These are phyloP conservation scores for Lepidurus packardi DNA, from an alignment of 1,140 invertebrate species.

Conservation along the genomic window DNA sequence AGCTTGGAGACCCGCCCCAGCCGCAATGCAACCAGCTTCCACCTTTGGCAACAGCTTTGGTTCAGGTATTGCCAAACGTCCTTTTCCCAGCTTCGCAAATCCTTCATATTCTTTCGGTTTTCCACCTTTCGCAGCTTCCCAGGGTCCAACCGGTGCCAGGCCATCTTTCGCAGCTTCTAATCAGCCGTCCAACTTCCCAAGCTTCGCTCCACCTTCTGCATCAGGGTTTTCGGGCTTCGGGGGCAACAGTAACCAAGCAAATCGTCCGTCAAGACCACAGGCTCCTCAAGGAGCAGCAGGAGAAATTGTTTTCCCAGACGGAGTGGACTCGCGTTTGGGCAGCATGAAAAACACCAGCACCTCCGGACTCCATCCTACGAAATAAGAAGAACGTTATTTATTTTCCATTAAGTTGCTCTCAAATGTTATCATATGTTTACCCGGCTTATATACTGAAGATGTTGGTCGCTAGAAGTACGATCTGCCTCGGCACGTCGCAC, in stretches of 20 bases:
- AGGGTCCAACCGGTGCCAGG: neutral
- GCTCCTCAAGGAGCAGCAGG: neutral
- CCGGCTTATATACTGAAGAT: neutral
- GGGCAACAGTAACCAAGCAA: neutral
- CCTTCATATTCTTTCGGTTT: conserved; percentile 4
- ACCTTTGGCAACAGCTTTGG: conserved; percentile 7
- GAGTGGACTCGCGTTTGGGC: neutral
- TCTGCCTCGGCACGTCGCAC: too few relatives aligned
- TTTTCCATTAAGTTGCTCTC: neutral
- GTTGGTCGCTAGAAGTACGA: too few relatives aligned
- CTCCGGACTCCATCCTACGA: neutral
- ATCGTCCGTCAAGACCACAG: neutral
- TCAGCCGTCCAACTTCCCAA: neutral
- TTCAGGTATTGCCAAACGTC: neutral
- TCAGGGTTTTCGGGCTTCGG: neutral
- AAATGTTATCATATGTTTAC: neutral
- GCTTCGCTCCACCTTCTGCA: neutral
- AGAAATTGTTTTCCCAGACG: conserved; percentile 4
- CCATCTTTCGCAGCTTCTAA: neutral
- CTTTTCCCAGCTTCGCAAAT: neutral
- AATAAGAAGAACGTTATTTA: neutral
- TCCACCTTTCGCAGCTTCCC: neutral
- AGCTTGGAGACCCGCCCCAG: neutral
- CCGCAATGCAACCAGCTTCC: neutral
- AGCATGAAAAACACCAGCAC: neutral